phyloP scores from a whole-genome alignment of 2,113 vertebrate genomes.

The Chunga burmeisteri region DNA sequence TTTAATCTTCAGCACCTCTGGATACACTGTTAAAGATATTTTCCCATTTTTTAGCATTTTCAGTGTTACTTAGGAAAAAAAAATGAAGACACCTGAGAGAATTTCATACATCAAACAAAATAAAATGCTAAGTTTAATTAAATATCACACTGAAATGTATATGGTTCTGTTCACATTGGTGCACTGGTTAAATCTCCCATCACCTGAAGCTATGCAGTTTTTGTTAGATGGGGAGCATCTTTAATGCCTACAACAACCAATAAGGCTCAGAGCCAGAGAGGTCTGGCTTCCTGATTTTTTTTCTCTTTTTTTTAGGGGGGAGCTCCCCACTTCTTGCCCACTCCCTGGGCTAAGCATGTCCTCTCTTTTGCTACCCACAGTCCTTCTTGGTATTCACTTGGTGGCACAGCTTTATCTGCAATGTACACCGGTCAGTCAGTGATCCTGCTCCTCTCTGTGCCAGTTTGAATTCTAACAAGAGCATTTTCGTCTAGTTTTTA shows the following conservation, averaged over 20 bases:
- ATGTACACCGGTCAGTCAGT: not conserved
- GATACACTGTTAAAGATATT: not conserved
- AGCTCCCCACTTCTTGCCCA: not conserved
- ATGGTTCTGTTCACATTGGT: not conserved
- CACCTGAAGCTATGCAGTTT: not conserved
- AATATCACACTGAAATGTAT: not conserved
- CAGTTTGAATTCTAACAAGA: not conserved
- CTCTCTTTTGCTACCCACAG: not conserved
- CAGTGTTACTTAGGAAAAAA: not conserved
- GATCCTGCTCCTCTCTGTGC: not conserved
- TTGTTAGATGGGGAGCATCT: not conserved
- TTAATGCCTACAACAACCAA: not conserved
- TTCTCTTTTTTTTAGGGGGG: fast-evolving
- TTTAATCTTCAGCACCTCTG: not conserved
- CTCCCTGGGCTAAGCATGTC: not conserved
- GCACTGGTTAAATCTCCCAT: not conserved
- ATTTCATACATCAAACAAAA: not conserved
- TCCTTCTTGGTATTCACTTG: not conserved
- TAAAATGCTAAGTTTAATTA: not conserved
- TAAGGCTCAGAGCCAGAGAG: not conserved
- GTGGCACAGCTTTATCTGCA: not conserved
- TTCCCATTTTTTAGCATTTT: not conserved
- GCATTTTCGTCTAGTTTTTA: not conserved
- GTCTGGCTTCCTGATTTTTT: not conserved
- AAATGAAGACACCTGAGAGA: not conserved